Conservation (phyloP, 37 sponge, comb jelly and placozoan species). For the Spongilla lacustris region DNA sequence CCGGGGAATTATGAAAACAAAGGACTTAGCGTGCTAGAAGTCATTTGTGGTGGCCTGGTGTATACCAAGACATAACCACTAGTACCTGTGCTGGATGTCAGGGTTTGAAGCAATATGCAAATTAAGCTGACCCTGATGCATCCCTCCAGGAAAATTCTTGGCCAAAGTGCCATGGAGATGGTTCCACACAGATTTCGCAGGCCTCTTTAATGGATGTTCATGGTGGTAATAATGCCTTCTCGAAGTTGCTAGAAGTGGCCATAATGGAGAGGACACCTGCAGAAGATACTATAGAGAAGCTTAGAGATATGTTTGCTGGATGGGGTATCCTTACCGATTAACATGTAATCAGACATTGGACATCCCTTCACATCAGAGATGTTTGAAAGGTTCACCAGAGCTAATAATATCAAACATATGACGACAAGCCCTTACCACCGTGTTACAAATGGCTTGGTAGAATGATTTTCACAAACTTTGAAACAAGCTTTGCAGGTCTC, state of each 20-base stretch:
- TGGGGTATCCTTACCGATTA: slow-evolving; percentile 40
- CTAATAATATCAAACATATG: slow-evolving; percentile 33
- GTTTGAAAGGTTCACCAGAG: slow-evolving; percentile 3
- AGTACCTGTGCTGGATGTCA: neutral
- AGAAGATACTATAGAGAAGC: slow-evolving; percentile 20
- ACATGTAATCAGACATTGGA: slow-evolving; percentile 49
- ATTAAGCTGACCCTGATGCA: too few species aligned
- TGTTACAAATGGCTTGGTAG: slow-evolving; percentile 41
- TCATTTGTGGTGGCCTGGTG: slow-evolving; percentile 53
- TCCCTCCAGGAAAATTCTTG: too few species aligned
- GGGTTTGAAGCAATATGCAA: neutral
- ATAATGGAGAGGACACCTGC: slow-evolving; percentile 30
- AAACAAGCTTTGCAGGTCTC: slow-evolving; percentile 9
- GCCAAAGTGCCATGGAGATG: too few species aligned
- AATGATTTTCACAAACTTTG: slow-evolving; percentile 50
- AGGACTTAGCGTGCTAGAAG: slow-evolving; percentile 31
- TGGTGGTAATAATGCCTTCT: too few species aligned
- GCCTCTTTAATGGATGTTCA: too few species aligned
- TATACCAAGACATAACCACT: slow-evolving; percentile 10
- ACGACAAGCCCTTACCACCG: slow-evolving; percentile 35
- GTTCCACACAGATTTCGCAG: too few species aligned
- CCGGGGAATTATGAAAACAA: slow-evolving; percentile 32
- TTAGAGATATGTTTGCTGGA: slow-evolving; percentile 28
- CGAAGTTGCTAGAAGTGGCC: too few species aligned
- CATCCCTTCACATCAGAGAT: slow-evolving; percentile 51